phyloP scores from a whole-genome alignment of 2,797 vertebrate species.

The Cirrhinus mrigala region DNA sequence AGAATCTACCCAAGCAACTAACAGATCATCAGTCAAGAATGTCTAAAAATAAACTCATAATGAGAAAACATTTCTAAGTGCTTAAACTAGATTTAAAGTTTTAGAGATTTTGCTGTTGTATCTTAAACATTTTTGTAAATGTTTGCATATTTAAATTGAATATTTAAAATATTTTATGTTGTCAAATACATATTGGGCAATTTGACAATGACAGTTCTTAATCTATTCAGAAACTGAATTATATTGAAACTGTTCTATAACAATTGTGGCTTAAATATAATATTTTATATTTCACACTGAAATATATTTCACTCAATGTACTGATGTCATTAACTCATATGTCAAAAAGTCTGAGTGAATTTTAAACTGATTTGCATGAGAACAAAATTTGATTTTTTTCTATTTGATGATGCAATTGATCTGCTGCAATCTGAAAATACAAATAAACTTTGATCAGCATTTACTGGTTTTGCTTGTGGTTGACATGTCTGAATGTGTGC shows the following conservation, averaged over 20 bases:
- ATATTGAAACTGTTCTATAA: neutral
- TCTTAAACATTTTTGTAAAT: neutral
- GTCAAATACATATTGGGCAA: neutral
- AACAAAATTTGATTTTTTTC: neutral
- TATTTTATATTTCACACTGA: neutral
- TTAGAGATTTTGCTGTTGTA: neutral
- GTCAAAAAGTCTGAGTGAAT: neutral
- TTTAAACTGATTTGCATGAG: neutral
- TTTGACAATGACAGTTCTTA: neutral
- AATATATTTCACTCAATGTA: neutral
- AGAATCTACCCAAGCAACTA: too few relatives aligned
- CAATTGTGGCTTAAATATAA: neutral
- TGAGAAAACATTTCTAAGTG: too few relatives aligned
- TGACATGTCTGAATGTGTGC: too few relatives aligned
- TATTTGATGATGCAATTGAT: neutral
- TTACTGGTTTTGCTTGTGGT: neutral
- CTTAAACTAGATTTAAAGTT: neutral
- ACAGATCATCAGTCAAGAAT: too few relatives aligned
- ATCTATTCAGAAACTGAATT: neutral
- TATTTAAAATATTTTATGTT: neutral
- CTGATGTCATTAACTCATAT: neutral
- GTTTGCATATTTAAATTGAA: neutral
- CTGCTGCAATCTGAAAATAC: neutral
- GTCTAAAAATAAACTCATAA: too few relatives aligned
- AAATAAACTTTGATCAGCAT: conserved; percentile 15